Base-by-base conservation (phyloP, 2,113 vertebrate genomes). In the Theristicus caerulescens region DNA sequence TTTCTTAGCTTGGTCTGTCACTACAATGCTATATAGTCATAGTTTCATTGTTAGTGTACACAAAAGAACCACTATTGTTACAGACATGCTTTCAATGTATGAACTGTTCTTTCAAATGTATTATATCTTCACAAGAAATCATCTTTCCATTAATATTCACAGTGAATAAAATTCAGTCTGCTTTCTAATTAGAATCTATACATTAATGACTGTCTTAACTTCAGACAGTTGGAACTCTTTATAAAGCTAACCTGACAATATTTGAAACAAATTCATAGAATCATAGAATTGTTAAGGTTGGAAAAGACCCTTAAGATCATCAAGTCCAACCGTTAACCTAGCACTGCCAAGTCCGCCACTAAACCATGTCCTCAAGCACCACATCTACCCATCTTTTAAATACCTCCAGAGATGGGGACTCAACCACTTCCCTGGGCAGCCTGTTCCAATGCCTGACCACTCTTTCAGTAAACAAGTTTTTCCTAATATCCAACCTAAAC, bases 141-240 rank as follows among this genome's bases (percentile, higher is more conserved):
- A 65, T 25, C 40, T 83, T 16, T 17, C 16, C 44, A 61, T 78
- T 88, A 89, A 66, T 86, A 94, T 70, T 96, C 83, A 78, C 64
- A 90, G 36, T 66, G 34, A 90, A 38, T 85, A 84, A 79, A 61
- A 90, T 38, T 72, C 54, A 81, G 7, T 61, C 27, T 64, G 26
- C 16, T 38, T 86, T 96, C 69, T 88, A 86, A 92, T 94, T 95
- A 82, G 14, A 94, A 94, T 79, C 26, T 24, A 85, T 86, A 78
- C 9, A 65, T 65, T 77, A 93, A 83, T 79, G 49, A 66, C 46
- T 80, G 40, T 69, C 66, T 81, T 88, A n/a, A 31, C 54, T 42
- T 86, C 59, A 91, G 47, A 36, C 9, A 17, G 24, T 32, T 89
- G 57, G 31, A 40, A 44, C 20, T 81, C 86, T 94, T 82, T 67